A percentile compares a stretch with the other conserved stretches of the same genome.
Evolutionary conservation across 2,888 invertebrate species (phyloP).

Genomic region (Idaea dimidiata): DNA sequence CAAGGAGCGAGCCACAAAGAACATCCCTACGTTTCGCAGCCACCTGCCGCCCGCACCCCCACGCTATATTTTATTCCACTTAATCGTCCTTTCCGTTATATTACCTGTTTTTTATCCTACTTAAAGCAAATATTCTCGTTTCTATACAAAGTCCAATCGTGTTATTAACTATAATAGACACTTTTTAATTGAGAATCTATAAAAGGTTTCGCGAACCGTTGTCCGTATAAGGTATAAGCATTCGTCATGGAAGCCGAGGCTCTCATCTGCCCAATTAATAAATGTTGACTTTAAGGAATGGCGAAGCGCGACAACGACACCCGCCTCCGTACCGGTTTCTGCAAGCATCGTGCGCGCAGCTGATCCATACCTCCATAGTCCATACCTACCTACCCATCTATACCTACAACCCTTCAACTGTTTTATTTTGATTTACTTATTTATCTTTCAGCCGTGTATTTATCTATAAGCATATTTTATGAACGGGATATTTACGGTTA

Average conservation of each 20-base stretch:
- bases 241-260: slow-evolving; percentile 75
- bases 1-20: slow-evolving; percentile 1
- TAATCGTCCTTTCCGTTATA: slow-evolving; percentile 80
- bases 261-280: slow-evolving; percentile 82
- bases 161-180: slow-evolving; percentile 79
- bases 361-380: slow-evolving; percentile 57
- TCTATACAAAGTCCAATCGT: slow-evolving; percentile 66
- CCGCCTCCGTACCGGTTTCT: slow-evolving; percentile 69
- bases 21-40: slow-evolving; percentile 56
- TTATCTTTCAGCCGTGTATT: slow-evolving; percentile 61
- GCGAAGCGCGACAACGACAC: slow-evolving; percentile 60
- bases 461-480: slow-evolving; percentile 47
- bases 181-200: slow-evolving; percentile 80
- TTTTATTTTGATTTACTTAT: slow-evolving; percentile 79
- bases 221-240: slow-evolving; percentile 72
- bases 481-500: slow-evolving; percentile 45
- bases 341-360: slow-evolving; percentile 48
- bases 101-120: slow-evolving; percentile 75
- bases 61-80: slow-evolving; percentile 79
- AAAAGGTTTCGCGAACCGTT: slow-evolving; percentile 78
- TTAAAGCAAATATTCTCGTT: slow-evolving; percentile 78
- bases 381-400: slow-evolving; percentile 21
- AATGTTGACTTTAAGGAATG: slow-evolving; percentile 77
- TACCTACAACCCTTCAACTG: slow-evolving; percentile 50
- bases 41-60: slow-evolving; percentile 79